Evolutionary conservation across 2,113 vertebrate genomes (phyloP), one percentile per base, ranked within the genome.

Genomic region (Micromys minutus): DNA sequence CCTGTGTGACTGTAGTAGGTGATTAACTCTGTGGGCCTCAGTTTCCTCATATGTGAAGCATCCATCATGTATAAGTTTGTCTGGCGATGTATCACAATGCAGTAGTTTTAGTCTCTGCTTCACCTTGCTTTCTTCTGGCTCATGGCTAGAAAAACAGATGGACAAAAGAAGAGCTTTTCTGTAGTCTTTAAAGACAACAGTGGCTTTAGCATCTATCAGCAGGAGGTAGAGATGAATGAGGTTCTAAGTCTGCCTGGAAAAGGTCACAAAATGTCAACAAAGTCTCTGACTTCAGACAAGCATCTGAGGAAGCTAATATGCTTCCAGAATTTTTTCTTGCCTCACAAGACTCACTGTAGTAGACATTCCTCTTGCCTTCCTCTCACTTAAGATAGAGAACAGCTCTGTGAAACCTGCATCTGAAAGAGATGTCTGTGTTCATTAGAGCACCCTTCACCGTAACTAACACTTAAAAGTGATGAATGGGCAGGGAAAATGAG

Each of bases 301-400:
- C n/a, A 65, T 57, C 29, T 57, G 39, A 80, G 19, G 39, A 95
- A 21, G 50, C 47, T 47, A 61, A 92, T 72, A n/a, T 42, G 29
- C 45, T 83, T 81, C n/a, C 24, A 57, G 45, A 87, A 76, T 89
- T 79, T 61, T 85, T 86, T 95, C 77, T 77, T 75, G 29, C 61
- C 57, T 94, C 52, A 50, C 47, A 92, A 72, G 83, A 86, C 71
- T 39, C 39, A 17, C 42, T 50, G 26, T 22, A 72, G 52, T 29
- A n/a, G 22, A 39, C 39, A 36, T 31, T 92, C 74, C 50, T 95
- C 65, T 86, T 69, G 80, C 16, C 65, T 86, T 63, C 42, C 36
- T 22, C 65, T 92, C 29, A 80, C 13, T 59, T 83, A 59, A 1
- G 63, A n/a, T 31, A 12, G 65, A 77, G 50, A 79, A 61, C 67